These are phyloP conservation scores for Epinotia ramella DNA, from an alignment of 2,888 invertebrate species.

Conservation along the genomic window DNA sequence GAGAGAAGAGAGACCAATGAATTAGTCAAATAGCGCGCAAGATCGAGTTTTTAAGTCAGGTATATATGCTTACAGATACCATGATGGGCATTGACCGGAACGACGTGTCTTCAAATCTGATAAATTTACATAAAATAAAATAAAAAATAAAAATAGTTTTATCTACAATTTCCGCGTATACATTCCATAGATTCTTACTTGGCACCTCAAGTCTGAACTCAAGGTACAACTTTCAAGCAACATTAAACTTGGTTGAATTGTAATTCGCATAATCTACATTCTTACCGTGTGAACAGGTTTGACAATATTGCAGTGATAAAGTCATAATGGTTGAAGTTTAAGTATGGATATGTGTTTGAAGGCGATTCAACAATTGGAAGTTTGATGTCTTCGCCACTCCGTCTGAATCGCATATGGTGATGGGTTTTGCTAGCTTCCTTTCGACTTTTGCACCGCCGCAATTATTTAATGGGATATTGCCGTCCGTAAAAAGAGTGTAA, in stretches of 20 bases:
- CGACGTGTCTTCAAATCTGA: too few relatives aligned
- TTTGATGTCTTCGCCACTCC: neutral
- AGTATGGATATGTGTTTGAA: constrained; percentile 14
- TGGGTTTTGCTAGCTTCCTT: neutral
- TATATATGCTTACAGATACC: too few relatives aligned
- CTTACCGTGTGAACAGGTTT: constrained; percentile 39
- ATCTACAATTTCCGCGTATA: constrained; percentile 20
- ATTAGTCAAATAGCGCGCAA: too few relatives aligned
- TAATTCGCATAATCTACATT: constrained; percentile 45
- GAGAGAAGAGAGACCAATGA: too few relatives aligned
- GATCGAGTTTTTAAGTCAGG: too few relatives aligned
- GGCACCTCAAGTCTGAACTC: constrained; percentile 43
- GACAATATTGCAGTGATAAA: constrained; percentile 29
- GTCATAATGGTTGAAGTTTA: constrained; percentile 20
- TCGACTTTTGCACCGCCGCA: neutral
- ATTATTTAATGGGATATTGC: too few relatives aligned
- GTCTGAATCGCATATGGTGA: neutral
- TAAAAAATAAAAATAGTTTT: too few relatives aligned
- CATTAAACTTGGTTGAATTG: constrained; percentile 44
- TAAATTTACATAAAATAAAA: too few relatives aligned
- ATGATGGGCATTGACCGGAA: too few relatives aligned
- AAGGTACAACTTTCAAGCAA: constrained; percentile 41
- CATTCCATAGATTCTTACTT: constrained; percentile 31
- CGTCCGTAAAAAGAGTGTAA: too few relatives aligned
- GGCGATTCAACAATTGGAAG: constrained; percentile 1